Percentiles rank a stretch among this genome's conserved stretches.
Conservation (phyloP, 37 sponge, comb jelly and placozoan species). For the Bolinopsis microptera region DNA sequence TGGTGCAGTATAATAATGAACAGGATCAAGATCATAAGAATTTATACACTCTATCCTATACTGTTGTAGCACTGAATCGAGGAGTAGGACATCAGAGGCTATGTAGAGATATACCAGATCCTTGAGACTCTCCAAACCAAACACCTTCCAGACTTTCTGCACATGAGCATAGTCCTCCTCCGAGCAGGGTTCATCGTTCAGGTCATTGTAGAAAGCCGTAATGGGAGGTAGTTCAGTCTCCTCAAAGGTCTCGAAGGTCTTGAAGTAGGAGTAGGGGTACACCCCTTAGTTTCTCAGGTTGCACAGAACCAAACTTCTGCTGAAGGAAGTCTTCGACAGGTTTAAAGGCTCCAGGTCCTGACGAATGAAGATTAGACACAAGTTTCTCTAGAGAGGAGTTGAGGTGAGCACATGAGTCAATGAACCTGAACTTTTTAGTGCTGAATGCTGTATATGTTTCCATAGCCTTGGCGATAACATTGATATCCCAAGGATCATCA, state of each 20-base stretch:
- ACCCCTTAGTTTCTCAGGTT: constrained; percentile 4
- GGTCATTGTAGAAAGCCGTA: not conserved
- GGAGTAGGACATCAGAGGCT: constrained; percentile 24
- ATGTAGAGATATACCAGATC: constrained; percentile 40
- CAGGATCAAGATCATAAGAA: constrained; percentile 18
- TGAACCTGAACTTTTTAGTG: constrained; percentile 6
- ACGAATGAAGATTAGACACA: not conserved
- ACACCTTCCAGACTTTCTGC: constrained; percentile 3
- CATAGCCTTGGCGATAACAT: not conserved
- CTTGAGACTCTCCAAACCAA: not conserved
- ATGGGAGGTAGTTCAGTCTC: not conserved
- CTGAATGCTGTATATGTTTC: not conserved
- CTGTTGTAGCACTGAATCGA: not conserved
- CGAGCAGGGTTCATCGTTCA: not conserved
- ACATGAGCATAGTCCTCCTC: constrained; percentile 65
- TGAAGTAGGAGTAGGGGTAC: constrained; percentile 38
- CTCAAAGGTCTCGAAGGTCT: not conserved
- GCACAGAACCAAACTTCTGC: not conserved
- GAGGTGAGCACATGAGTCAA: not conserved
- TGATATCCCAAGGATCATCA: not conserved
- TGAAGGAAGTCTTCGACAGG: not conserved
- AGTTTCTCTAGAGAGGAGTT: not conserved
- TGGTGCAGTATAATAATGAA: constrained; percentile 29
- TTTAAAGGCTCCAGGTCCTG: not conserved
- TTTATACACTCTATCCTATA: not conserved